Base-by-base conservation (phyloP, 2,888 invertebrate species). In the Lepidochrysops patricia region DNA sequence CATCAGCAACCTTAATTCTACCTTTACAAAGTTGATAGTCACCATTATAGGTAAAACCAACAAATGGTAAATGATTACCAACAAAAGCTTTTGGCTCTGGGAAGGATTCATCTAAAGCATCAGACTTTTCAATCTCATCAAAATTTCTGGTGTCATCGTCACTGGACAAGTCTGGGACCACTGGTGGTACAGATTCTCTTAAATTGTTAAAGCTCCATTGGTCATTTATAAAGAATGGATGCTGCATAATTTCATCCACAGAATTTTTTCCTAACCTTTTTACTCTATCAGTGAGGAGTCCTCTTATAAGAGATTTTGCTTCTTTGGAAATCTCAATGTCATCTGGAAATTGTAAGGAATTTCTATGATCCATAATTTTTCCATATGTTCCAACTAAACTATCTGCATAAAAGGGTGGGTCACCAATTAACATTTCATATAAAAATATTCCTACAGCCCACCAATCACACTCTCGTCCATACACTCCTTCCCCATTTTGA, bases 391-490 rank as follows among this genome's bases (percentile, higher is more conserved):
- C 98, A 49, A 99, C 97, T 72, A 99, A 92, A 65, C 98, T 98
- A 80, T 99, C 99, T 2, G 99, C 99, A 86, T 97, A 99, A 87
- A 99, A 99, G 0, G 99, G 99, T 9, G 99, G 98, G 82, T 99
- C 99, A 5, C 98, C 98, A 62, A 98, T 95, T 59, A 99, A 90
- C 98, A 99, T 98, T 91, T 99, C 99, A 83, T 98, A 99, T 2
- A 99, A 92, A 83, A 99, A 98, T 71, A 99, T 98, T 60, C 99
- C 99, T 26, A 99, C 98, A 19, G 98, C 98, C 98, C 98, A 99
- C 97, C 98, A 98, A 87, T 99, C 98, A 88, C 98, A 98, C 84
- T 99, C 99, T 49, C 97, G 91, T 0, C 99, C 99, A 82, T 99
- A 99, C 63, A 97, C 96, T 61, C 97, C 97, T 77, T 97, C 96